Base-by-base conservation (phyloP, 2,888 invertebrate genomes). In the Tenthredo scrophulariae region DNA sequence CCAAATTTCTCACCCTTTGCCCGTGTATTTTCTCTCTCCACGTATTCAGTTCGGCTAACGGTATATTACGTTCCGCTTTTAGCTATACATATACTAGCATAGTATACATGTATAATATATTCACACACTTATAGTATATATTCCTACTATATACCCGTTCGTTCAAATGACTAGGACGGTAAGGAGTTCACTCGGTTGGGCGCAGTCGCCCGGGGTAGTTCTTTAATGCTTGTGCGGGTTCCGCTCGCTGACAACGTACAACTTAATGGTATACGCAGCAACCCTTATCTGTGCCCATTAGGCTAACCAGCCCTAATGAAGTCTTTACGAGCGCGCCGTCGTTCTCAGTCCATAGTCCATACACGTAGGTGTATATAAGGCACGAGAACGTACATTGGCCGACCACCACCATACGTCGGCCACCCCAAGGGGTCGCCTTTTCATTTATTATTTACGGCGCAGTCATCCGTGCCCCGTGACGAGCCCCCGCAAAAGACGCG, bases 271-370 rank as follows among this genome's bases (percentile, higher is more conserved):
- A 85, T 72, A 80, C 70, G 65, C 84, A 80, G 58, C 80, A 82
- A 70, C 85, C 85, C 85, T 85, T 85, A 85, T 85, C 85, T 74
- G 54, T 84, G 84, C 82, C 85, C 85, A 85, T 85, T 85, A 85
- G 85, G 85, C 85, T 83, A 85, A 85, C 85, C 74, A 75, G 70
- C 74, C 83, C 85, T 84, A 84, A 85, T 85, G 83, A 84, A 83
- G 85, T 83, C 83, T 84, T 85, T 85, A 85, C 84, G 85, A 85
- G 43, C 85, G 50, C 79, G 70, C 33, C 46, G 43, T 15, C 77
- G 75, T 65, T 77, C 62, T 84, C 77, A 46, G 65, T 43, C 74
- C 77, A 37, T 50, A 26, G 43, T 75, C 46, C 22, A 43, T 37
- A 75, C 77, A 65, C 43, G 37, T 74, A 43, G 9, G 40, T 54